These are phyloP conservation scores for Kryptolebias marmoratus DNA, from an alignment of 2,113 vertebrate species.

Conservation along the genomic window DNA sequence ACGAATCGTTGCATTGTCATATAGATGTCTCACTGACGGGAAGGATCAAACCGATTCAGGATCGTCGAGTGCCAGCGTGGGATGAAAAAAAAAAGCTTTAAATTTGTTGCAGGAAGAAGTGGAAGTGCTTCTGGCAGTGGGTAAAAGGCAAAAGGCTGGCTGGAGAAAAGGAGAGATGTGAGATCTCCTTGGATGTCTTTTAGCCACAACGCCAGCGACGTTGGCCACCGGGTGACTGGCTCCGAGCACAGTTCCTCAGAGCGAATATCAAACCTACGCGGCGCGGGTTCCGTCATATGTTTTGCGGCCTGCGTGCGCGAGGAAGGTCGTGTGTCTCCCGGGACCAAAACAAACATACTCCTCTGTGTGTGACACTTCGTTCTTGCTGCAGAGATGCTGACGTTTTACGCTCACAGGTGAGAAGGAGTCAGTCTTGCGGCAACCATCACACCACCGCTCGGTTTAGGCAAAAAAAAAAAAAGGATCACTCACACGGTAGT, in stretches of 20 bases:
- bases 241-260: slow-evolving; percentile 1
- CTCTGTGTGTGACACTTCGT: too few species aligned
- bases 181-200: slow-evolving; percentile 9
- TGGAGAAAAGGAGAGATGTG: neutral
- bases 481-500: too few species aligned
- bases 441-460: too few species aligned
- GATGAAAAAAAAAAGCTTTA: slow-evolving; percentile 8
- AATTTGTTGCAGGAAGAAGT: slow-evolving; percentile 25
- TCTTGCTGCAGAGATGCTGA: too few species aligned
- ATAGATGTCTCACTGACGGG: slow-evolving; percentile 44
- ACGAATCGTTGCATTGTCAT: slow-evolving; percentile 42
- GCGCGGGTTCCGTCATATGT: too few species aligned
- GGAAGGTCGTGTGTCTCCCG: too few species aligned
- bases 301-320: too few species aligned
- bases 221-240: slow-evolving; percentile 10
- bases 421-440: too few species aligned
- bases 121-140: slow-evolving; percentile 37
- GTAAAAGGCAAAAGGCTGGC: slow-evolving; percentile 28
- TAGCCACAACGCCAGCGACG: neutral
- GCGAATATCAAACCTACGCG: too few species aligned
- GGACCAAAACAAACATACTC: too few species aligned
- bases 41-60: slow-evolving; percentile 38
- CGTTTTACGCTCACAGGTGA: too few species aligned
- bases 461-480: too few species aligned
- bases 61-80: slow-evolving; percentile 19